phyloP scores from a whole-genome alignment of 2,888 invertebrate genomes.

The Melipona bicolor region DNA sequence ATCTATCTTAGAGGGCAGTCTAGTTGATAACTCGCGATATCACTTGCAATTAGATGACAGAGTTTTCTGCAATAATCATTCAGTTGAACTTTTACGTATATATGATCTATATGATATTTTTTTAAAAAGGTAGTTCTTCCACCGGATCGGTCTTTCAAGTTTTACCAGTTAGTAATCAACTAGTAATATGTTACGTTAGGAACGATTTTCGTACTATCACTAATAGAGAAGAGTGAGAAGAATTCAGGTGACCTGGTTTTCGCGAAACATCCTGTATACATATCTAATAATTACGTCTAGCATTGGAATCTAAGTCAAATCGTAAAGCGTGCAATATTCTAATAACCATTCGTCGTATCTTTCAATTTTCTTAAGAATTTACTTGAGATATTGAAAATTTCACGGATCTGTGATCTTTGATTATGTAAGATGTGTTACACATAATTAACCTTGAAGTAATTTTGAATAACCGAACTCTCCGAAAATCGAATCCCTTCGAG shows the following conservation, averaged over 20 bases:
- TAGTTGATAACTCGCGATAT: slow-evolving; percentile 46
- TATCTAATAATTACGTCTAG: neutral
- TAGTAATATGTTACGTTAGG: too few species aligned
- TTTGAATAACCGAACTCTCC: too few species aligned
- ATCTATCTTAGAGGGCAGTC: slow-evolving; percentile 23
- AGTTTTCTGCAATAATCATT: slow-evolving; percentile 37
- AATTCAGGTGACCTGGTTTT: too few species aligned
- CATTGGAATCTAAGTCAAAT: neutral
- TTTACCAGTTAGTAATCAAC: too few species aligned
- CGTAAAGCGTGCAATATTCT: neutral
- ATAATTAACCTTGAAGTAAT: too few species aligned
- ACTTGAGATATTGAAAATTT: neutral
- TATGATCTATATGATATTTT: neutral
- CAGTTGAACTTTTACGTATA: neutral
- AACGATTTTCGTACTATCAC: too few species aligned
- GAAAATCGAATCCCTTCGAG: neutral
- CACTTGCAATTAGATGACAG: slow-evolving; percentile 34
- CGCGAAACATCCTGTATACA: too few species aligned
- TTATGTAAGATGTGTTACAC: too few species aligned
- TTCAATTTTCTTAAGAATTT: neutral
- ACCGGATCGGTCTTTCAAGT: too few species aligned
- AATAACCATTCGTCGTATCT: neutral
- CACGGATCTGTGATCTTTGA: neutral
- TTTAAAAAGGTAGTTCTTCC: too few species aligned
- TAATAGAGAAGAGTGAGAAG: too few species aligned